These are phyloP conservation scores for Sylvilagus floridanus DNA, from an alignment of 2,797 vertebrate genomes.

Conservation along the genomic window DNA sequence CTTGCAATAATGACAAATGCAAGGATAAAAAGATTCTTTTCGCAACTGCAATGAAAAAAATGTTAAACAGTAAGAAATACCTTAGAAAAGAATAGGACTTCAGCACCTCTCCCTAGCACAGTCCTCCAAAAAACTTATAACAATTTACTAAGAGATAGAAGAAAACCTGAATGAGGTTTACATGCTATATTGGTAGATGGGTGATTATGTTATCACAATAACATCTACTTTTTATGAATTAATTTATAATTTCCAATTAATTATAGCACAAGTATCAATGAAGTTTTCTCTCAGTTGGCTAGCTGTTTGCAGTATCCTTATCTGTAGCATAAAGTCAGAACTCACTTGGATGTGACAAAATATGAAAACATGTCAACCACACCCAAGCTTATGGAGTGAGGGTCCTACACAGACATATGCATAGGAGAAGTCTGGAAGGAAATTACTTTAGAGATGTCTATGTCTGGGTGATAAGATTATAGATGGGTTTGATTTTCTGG, in stretches of 20 bases:
- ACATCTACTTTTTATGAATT: slow-evolving; percentile 27
- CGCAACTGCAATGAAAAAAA: slow-evolving; percentile 3
- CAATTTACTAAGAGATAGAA: slow-evolving; percentile 20
- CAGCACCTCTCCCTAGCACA: too few species aligned
- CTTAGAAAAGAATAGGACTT: background rate
- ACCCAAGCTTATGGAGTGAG: background rate
- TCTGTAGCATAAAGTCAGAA: slow-evolving; percentile 19
- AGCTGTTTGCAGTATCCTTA: background rate
- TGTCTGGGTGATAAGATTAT: background rate
- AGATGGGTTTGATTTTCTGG: slow-evolving; percentile 33
- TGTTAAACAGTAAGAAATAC: slow-evolving; percentile 29
- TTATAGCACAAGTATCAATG: slow-evolving; percentile 46
- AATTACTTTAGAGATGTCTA: slow-evolving; percentile 46
- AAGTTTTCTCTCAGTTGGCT: slow-evolving; percentile 21
- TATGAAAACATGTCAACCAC: slow-evolving; percentile 1
- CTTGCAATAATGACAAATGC: background rate
- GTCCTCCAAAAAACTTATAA: background rate
- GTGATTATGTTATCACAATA: slow-evolving; percentile 33
- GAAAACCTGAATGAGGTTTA: slow-evolving; percentile 8
- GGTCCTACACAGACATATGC: background rate
- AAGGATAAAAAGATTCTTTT: slow-evolving; percentile 25
- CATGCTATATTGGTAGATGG: background rate
- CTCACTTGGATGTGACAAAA: slow-evolving; percentile 29
- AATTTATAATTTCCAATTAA: slow-evolving; percentile 43
- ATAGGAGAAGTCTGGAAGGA: background rate